Percentiles rank a stretch among this genome's conserved stretches.
Conservation (phyloP, 2,888 invertebrate species). For the Macrophya alboannulata region DNA sequence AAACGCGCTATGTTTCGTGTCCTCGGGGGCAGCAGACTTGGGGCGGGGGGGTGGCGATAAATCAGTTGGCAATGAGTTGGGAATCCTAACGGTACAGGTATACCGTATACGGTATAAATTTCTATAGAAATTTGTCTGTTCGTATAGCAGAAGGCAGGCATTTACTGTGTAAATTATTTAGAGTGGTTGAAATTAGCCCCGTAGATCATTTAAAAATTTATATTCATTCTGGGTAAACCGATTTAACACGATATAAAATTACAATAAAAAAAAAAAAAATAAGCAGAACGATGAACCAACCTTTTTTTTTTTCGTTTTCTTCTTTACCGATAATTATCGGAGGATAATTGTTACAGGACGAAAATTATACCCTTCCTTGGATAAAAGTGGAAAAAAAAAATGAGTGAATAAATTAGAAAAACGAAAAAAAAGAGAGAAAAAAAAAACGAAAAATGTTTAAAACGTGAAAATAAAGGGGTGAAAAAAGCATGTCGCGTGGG, state of each 20-base stretch:
- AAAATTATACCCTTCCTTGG: not conserved
- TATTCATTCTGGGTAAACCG: no score
- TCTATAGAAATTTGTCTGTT: slow-evolving; percentile 26
- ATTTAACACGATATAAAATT: no score
- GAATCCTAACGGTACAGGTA: not conserved
- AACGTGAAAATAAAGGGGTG: not conserved
- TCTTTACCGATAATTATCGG: not conserved
- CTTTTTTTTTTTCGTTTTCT: not conserved
- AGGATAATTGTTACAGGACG: not conserved
- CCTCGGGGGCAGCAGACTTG: not conserved
- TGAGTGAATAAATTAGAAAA: no score
- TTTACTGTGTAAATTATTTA: not conserved
- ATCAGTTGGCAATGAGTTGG: slow-evolving; percentile 49
- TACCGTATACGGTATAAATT: not conserved
- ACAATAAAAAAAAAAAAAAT: no score
- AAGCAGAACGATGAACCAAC: not conserved
- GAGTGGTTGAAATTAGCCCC: not conserved
- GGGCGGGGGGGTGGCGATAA: slow-evolving; percentile 16
- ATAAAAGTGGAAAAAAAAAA: no score
- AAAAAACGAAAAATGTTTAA: not conserved
- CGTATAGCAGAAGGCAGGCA: not conserved
- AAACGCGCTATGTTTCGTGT: slow-evolving; percentile 36
- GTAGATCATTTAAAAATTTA: no score
- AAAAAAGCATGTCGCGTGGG: not conserved
- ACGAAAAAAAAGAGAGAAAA: no score